phyloP scores from a whole-genome alignment of 2,888 invertebrate genomes.

The Limnephilus rhombicus region DNA sequence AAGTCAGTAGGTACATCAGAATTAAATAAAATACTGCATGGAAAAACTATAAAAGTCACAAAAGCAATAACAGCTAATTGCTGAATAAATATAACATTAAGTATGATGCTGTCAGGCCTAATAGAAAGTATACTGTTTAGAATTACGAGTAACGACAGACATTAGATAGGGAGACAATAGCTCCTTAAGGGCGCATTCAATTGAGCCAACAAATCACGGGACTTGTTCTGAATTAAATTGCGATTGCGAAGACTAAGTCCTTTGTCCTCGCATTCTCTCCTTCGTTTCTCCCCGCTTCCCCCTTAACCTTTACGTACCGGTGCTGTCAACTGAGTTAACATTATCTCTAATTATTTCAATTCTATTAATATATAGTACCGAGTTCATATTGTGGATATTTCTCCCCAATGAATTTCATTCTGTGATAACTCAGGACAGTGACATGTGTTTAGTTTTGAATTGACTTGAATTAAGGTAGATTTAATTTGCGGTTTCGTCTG shows the following conservation, averaged over 20 bases:
- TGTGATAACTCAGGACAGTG: too few species aligned
- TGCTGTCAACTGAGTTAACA: too few species aligned
- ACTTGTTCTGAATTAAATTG: neutral
- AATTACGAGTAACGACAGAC: neutral
- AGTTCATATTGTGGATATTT: too few species aligned
- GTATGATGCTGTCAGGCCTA: neutral
- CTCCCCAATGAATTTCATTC: too few species aligned
- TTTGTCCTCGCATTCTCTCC: neutral
- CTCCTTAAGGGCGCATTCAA: neutral
- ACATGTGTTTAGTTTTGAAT: too few species aligned
- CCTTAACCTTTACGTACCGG: too few species aligned
- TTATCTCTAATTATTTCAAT: too few species aligned
- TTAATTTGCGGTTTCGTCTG: too few species aligned
- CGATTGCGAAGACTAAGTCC: neutral
- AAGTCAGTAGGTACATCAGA: too few species aligned
- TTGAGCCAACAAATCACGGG: neutral
- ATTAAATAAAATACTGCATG: neutral
- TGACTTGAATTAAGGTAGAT: too few species aligned
- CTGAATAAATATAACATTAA: neutral
- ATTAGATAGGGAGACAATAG: neutral
- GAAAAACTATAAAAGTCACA: neutral
- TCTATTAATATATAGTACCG: too few species aligned
- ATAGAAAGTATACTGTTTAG: neutral
- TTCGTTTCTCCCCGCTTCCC: neutral
- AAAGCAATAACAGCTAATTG: neutral